Conservation (phyloP, 2,797 vertebrate genomes). For the Gambelia wislizenii region DNA sequence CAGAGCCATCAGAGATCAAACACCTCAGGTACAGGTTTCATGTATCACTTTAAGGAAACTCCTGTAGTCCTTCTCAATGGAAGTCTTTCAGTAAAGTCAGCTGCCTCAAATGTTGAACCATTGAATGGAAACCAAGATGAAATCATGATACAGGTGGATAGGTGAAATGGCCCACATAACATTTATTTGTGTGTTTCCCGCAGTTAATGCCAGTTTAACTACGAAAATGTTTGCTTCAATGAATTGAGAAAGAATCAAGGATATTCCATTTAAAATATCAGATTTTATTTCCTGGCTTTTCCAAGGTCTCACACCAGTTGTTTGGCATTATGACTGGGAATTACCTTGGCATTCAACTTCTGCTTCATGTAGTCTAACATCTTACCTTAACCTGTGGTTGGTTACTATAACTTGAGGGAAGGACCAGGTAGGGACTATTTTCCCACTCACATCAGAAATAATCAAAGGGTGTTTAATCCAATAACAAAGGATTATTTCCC, state of each 20-base stretch:
- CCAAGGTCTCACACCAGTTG: background rate
- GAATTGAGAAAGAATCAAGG: background rate
- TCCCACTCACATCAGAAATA: background rate
- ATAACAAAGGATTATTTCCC: background rate
- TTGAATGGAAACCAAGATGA: background rate
- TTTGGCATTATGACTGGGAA: background rate
- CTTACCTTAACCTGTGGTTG: background rate
- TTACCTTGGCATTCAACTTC: background rate
- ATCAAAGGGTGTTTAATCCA: background rate
- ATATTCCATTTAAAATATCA: background rate
- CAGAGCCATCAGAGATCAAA: background rate
- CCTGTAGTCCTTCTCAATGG: background rate
- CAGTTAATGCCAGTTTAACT: background rate
- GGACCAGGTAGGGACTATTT: background rate
- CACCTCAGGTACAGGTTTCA: background rate
- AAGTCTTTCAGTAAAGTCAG: background rate
- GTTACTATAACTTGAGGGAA: background rate
- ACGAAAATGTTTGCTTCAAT: background rate
- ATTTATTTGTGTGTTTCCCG: accelerated
- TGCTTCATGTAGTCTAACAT: background rate
- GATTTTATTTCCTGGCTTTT: background rate
- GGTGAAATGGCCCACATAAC: background rate
- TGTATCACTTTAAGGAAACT: background rate
- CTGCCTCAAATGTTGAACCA: background rate
- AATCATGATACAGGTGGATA: background rate